A percentile compares a stretch with the other conserved stretches of the same genome.
These are phyloP conservation scores for Glyphotaelius pellucidus DNA, from an alignment of 2,888 invertebrate genomes.

Conservation along the genomic window DNA sequence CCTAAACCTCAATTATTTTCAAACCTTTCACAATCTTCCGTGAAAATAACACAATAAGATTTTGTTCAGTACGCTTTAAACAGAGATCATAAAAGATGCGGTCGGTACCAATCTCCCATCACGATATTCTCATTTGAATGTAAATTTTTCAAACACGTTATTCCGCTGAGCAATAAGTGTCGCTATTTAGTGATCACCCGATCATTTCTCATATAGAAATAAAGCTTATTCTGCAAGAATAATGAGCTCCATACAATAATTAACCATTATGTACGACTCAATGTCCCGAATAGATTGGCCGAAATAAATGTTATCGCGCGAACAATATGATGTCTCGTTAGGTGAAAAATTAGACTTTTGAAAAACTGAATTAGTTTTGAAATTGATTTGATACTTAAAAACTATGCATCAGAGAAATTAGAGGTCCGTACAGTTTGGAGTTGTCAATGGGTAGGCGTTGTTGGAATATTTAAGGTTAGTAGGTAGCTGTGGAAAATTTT, in stretches of 20 bases:
- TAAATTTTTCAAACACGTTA: not conserved
- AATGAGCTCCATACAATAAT: conserved; percentile 51
- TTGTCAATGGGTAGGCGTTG: too few relatives aligned
- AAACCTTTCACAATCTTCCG: too few relatives aligned
- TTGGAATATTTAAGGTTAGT: too few relatives aligned
- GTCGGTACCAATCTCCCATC: too few relatives aligned
- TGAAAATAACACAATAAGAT: too few relatives aligned
- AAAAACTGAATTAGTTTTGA: not conserved
- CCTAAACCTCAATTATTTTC: too few relatives aligned
- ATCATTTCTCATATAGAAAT: not conserved
- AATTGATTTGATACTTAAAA: not conserved
- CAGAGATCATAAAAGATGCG: too few relatives aligned
- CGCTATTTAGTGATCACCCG: not conserved
- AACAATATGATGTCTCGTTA: not conserved
- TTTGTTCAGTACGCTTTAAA: too few relatives aligned
- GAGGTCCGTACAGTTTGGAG: too few relatives aligned
- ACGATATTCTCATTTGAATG: not conserved
- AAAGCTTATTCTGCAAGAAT: not conserved
- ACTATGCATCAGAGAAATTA: too few relatives aligned
- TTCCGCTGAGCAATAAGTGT: not conserved
- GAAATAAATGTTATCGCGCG: not conserved
- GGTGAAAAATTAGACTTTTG: not conserved
- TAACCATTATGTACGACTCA: conserved; percentile 49
- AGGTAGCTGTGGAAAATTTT: too few relatives aligned
- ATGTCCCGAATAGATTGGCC: conserved; percentile 19